phyloP scores from a whole-genome alignment of 1,140 invertebrate genomes.

The Zophobas morio region DNA sequence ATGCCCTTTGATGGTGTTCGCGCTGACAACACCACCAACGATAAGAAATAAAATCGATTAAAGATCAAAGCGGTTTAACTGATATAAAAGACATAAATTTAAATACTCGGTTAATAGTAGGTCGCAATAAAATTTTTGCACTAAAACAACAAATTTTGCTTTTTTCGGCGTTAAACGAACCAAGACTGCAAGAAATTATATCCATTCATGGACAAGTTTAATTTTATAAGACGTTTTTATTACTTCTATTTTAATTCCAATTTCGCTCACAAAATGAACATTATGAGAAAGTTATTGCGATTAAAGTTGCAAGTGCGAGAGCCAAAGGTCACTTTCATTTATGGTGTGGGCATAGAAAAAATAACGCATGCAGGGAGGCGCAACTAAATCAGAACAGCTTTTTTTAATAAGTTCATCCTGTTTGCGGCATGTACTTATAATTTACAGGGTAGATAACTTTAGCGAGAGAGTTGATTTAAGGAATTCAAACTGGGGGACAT shows the following conservation, averaged over 20 bases:
- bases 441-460: too few species aligned
- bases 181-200: neutral
- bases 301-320: neutral
- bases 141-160: slow-evolving; percentile 17
- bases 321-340: too few species aligned
- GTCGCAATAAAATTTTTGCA: slow-evolving; percentile 7
- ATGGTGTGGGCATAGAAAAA: too few species aligned
- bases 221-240: neutral
- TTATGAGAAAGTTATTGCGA: neutral
- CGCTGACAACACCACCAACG: neutral
- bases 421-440: too few species aligned
- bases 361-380: too few species aligned
- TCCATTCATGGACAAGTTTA: slow-evolving; percentile 21
- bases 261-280: too few species aligned
- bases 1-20: neutral
- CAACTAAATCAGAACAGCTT: too few species aligned
- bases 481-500: too few species aligned
- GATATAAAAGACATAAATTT: slow-evolving; percentile 15
- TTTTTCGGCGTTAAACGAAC: neutral
- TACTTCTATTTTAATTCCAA: neutral
- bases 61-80: slow-evolving; percentile 12
- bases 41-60: slow-evolving; percentile 3
- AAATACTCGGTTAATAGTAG: neutral
- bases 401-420: too few species aligned
- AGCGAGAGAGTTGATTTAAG: too few species aligned